Evolutionary conservation across 2,113 vertebrate genomes (phyloP).

Genomic region (Merops nubicus): DNA sequence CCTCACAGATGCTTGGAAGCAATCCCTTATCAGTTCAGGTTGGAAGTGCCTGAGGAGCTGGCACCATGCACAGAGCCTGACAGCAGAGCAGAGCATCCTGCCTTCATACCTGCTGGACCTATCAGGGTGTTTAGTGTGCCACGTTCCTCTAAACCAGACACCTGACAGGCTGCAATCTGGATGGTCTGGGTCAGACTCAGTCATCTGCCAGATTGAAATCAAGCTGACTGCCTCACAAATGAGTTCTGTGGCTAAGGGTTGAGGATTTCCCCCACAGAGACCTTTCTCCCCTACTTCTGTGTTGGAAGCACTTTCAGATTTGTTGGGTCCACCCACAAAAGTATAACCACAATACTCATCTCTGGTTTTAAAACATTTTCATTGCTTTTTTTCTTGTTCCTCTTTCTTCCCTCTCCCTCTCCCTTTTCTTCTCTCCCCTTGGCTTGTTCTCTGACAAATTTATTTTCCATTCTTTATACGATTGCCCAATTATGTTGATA

Average conservation of each 20-base stretch:
- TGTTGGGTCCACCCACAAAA: background rate
- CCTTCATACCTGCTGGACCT: background rate
- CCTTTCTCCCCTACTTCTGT: background rate
- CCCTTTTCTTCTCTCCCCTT: background rate
- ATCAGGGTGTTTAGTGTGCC: background rate
- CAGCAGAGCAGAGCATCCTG: background rate
- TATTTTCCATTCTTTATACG: constrained; percentile 7
- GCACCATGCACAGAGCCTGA: fast-evolving
- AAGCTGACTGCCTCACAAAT: background rate
- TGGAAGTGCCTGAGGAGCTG: background rate
- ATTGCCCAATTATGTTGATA: background rate
- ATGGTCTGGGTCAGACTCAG: background rate
- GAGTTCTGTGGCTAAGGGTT: background rate
- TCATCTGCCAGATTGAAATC: background rate
- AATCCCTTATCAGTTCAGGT: background rate
- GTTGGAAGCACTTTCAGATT: background rate
- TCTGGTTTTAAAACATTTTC: background rate
- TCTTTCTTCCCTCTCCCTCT: background rate
- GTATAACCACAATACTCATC: background rate
- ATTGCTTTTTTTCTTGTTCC: background rate
- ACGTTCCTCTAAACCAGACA: background rate
- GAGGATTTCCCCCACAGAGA: background rate
- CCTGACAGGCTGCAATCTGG: background rate
- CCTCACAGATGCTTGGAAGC: background rate
- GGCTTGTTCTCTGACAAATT: background rate